Base-by-base conservation (phyloP, 2,113 vertebrate genomes). In the Acinonyx jubatus region DNA sequence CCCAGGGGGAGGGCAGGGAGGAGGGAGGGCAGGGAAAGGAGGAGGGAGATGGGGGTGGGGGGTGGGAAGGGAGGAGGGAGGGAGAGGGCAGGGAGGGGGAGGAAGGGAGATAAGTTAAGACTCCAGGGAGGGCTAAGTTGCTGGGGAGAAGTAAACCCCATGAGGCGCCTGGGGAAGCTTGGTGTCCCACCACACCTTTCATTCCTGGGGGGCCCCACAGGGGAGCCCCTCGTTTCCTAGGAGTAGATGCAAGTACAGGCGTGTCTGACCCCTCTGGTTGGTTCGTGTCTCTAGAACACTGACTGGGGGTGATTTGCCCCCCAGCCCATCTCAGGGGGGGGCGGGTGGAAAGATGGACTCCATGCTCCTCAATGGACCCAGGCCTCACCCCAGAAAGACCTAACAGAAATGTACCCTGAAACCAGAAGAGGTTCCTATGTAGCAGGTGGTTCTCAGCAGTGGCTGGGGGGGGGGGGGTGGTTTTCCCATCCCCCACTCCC, bases 251-350 rank as follows among this genome's bases (percentile, higher is more conserved):
- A 15, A 41, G 15, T 3, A 8, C 41, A 76, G 45, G 68, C 11
- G 3, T 31, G 23, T 61, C 55, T 6, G 81, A 7, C 9, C 38
- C n/a, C 41, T 12, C 16, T 57, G 83, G 41, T 11, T n/a, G 45
- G 65, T 15, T 38, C 45, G 55, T 0, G 8, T 2, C 82, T 82
- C 23, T 2, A 45, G 29, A 79, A 31, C 63, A 23, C 69, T 5
- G 16, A 66, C n/a, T 45, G 9, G 69, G 45, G 63, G 36, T 13
- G 7, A 8, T 4, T 36, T 38, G 36, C 33, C 15, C 4, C 50
- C 9, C 7, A 19, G 5, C 29, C 36, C 9, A 0, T 1, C 4
- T 1, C 31, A 1, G 45, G 7, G 45, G 45, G 33, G 2, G 11
- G 2, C 36, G 7, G 36, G 14, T 61, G n/a, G 83, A 23, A 29